Evolutionary conservation across 2,888 invertebrate species (phyloP).

Genomic region (Octodonta nipae): DNA sequence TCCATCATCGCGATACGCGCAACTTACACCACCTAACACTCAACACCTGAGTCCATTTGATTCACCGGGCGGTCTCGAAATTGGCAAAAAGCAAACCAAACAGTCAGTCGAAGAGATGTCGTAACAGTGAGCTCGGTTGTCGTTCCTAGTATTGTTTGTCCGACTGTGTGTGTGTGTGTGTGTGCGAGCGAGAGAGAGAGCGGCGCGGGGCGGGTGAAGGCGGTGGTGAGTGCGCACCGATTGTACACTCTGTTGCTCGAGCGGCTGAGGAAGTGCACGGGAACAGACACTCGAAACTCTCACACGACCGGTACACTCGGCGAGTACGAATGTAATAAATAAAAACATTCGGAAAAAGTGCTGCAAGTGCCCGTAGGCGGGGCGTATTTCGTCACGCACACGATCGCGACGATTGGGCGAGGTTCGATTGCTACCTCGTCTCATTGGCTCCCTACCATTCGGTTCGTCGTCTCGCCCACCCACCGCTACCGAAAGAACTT

Average conservation of each 20-base stretch:
- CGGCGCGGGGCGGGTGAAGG: slow-evolving; percentile 5
- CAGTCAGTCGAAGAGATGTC: slow-evolving; percentile 35
- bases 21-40: slow-evolving; percentile 7
- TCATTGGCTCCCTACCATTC: slow-evolving; percentile 31
- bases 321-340: slow-evolving; percentile 60
- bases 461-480: slow-evolving; percentile 19
- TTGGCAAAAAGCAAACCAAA: neutral
- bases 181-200: slow-evolving; percentile 30
- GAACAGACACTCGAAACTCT: no score
- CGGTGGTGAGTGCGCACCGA: slow-evolving; percentile 19
- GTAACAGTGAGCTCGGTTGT: slow-evolving; percentile 28
- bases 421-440: slow-evolving; percentile 18
- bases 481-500: slow-evolving; percentile 35
- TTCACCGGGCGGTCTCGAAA: slow-evolving; percentile 8
- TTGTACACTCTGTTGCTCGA: slow-evolving; percentile 22
- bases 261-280: slow-evolving; percentile 27
- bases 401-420: slow-evolving; percentile 42
- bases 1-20: slow-evolving; percentile 40
- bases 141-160: slow-evolving; percentile 29
- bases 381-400: slow-evolving; percentile 37
- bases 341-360: slow-evolving; percentile 47
- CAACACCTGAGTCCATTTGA: slow-evolving; percentile 18
- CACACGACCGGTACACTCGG: slow-evolving; percentile 54
- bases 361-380: slow-evolving; percentile 32
- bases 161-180: slow-evolving; percentile 27